phyloP scores from a whole-genome alignment of 2,888 invertebrate genomes.

The Nipponacmea schrenckii region DNA sequence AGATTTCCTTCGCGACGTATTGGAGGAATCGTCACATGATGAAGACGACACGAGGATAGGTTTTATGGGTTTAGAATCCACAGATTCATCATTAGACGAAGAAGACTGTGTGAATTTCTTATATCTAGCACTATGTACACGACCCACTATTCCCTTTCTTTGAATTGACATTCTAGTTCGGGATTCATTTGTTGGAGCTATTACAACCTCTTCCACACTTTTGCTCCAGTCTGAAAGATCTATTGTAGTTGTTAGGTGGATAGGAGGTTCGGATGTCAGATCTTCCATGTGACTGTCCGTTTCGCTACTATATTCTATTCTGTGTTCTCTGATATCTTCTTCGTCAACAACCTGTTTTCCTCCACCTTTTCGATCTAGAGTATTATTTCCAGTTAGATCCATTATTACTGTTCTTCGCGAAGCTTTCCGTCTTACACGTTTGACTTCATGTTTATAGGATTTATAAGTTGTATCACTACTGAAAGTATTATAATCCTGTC shows the following conservation, averaged over 20 bases:
- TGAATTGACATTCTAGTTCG: constrained; percentile 19
- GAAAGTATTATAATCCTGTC: not conserved
- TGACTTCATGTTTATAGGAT: not conserved
- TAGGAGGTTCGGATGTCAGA: constrained; percentile 10
- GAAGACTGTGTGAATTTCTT: not conserved
- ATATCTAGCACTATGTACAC: constrained; percentile 24
- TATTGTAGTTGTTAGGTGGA: not conserved
- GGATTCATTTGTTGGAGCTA: constrained; percentile 27
- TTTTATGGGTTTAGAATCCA: constrained; percentile 16
- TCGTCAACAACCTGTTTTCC: not conserved
- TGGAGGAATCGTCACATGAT: constrained; percentile 14
- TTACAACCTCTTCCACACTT: constrained; percentile 1
- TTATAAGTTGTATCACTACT: not conserved
- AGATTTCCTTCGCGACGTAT: not conserved
- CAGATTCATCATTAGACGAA: not conserved
- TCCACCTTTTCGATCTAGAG: not conserved
- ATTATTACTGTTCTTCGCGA: not conserved
- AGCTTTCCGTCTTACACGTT: not conserved
- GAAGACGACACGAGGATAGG: constrained; percentile 17
- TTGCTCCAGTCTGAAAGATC: not conserved
- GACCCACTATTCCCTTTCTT: constrained; percentile 25
- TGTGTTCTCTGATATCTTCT: constrained; percentile 11
- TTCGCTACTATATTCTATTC: constrained; percentile 14
- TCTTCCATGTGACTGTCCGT: constrained; percentile 17
- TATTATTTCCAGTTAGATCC: not conserved